Conservation (phyloP, 2,888 invertebrate genomes). For the Ophion slaviceki region DNA sequence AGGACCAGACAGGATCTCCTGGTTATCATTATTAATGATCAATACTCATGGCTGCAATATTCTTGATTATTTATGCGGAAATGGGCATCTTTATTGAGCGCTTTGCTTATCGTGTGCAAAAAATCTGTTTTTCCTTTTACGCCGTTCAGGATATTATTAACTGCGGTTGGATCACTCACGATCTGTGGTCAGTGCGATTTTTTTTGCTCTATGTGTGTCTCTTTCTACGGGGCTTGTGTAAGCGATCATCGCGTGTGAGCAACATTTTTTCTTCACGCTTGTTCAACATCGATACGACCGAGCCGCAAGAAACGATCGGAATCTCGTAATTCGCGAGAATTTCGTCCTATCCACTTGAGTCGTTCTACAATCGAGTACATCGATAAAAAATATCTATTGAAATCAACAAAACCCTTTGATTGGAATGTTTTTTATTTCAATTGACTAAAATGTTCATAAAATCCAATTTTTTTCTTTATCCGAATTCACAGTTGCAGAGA, state of each 20-base stretch:
- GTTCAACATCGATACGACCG: too few relatives aligned
- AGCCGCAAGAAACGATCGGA: too few relatives aligned
- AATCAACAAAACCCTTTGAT: too few relatives aligned
- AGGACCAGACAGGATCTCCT: slow-evolving; percentile 2
- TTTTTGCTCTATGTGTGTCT: background rate
- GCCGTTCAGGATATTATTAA: slow-evolving; percentile 9
- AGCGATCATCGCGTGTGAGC: slow-evolving; percentile 8
- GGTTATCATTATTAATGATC: slow-evolving; percentile 46
- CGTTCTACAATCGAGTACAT: too few relatives aligned
- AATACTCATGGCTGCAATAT: slow-evolving; percentile 15
- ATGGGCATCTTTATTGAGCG: slow-evolving; percentile 20
- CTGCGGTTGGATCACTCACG: slow-evolving; percentile 26
- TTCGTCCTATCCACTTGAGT: too few relatives aligned
- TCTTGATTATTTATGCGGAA: slow-evolving; percentile 44
- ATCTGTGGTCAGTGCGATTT: slow-evolving; percentile 1
- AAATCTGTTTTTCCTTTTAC: background rate
- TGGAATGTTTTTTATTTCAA: too few relatives aligned
- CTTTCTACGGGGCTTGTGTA: background rate
- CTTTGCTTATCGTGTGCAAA: background rate
- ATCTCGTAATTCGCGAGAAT: too few relatives aligned
- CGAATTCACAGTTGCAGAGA: too few relatives aligned
- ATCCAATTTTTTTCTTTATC: too few relatives aligned
- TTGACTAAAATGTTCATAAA: too few relatives aligned
- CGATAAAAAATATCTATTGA: too few relatives aligned
- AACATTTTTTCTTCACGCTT: background rate